Base-by-base conservation (phyloP, 2,888 invertebrate genomes). In the Neelides folsomi region DNA sequence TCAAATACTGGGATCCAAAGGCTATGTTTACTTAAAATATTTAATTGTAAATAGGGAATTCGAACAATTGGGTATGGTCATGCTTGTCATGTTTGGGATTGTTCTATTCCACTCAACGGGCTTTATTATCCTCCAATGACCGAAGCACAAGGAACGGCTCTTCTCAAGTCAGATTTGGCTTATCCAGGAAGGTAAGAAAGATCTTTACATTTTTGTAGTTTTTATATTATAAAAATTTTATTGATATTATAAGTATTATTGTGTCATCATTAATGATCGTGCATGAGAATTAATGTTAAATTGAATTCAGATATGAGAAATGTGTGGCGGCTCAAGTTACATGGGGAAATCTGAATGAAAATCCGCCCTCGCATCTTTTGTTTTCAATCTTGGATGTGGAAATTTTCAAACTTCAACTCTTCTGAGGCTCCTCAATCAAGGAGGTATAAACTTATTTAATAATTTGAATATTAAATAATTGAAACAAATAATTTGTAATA, bases 371-470 rank as follows among this genome's bases (percentile, higher is more conserved):
- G 58, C 40, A 1, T 61, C 60, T 16, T 63, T 63, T 46, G 53
- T 58, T 1, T 63, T 63, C 47, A 63, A 63, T 46, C 42, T 61
- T 13, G 61, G 61, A 1, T 63, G 63, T 47, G 59, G 57, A 10
- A 61, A 38, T 43, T 47, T 63, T 10, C 52, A 54, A 44, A 41
- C 45, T 7, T 63, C 63, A 3, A 59, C 60, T 1, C 48, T 63
- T 1, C 37, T 54, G 10, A 15, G 38, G 1, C 51, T 55, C n/a
- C 13, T 63, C 5, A 63, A 63, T 41, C 19, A 27, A 1, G 63
- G 63, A 13, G 55, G 27, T 27, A 27, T 27, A 27, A n/a, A n/a
- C n/a, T n/a, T n/a, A n/a, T n/a, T n/a, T 27, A 27, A 7, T 27
- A 27, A 27, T 27, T 27, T 5, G 4, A 7, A 27, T 7, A 27